phyloP scores from a whole-genome alignment of 2,113 vertebrate genomes.

The Misgurnus anguillicaudatus region DNA sequence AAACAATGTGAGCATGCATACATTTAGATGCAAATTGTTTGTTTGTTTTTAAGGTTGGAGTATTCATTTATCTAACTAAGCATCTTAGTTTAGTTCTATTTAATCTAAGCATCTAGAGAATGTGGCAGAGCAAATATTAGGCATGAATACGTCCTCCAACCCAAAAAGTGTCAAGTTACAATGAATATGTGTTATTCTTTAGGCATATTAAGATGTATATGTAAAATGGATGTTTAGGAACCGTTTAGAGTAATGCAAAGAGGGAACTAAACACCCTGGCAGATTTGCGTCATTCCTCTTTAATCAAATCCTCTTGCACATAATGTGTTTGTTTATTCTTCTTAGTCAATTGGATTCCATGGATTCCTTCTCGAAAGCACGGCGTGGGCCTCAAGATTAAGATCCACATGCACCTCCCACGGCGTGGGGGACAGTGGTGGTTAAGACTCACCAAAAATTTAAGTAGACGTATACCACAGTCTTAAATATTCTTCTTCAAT shows the following conservation, averaged over 20 bases:
- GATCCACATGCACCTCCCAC: neutral
- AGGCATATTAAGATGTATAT: neutral
- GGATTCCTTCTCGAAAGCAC: constrained; percentile 38
- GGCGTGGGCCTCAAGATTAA: constrained; percentile 8
- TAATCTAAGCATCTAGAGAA: neutral
- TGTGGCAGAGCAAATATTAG: constrained; percentile 3
- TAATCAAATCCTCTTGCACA: constrained; percentile 31
- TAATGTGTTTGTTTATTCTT: constrained; percentile 38
- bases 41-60: too few species aligned
- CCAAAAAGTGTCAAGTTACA: neutral
- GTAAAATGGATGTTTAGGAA: neutral
- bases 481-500: constrained; percentile 18
- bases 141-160: neutral
- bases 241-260: constrained; percentile 2
- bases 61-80: neutral
- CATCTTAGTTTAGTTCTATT: neutral
- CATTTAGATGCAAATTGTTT: too few species aligned
- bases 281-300: constrained; percentile 23
- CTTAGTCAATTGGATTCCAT: constrained; percentile 31
- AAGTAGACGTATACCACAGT: neutral
- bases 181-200: neutral
- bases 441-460: neutral
- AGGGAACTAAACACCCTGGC: neutral
- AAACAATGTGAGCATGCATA: too few species aligned
- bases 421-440: neutral